Evolutionary conservation across 2,888 invertebrate species (phyloP).

Genomic region (Bursaphelenchus okinawaensis): DNA sequence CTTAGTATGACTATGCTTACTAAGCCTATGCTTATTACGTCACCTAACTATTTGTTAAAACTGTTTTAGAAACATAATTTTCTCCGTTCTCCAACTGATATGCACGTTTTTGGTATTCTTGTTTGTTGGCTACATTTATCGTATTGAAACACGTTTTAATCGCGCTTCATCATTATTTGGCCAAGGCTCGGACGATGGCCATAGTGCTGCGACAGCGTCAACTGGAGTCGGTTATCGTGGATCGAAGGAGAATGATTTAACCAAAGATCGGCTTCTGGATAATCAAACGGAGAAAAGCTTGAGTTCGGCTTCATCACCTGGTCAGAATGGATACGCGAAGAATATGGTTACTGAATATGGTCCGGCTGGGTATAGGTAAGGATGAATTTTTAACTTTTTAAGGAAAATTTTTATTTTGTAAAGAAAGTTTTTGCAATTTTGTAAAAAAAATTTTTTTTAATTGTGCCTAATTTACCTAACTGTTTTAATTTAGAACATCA

Average conservation of each 20-base stretch:
- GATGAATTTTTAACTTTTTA: no score
- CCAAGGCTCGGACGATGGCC: constrained; percentile 1
- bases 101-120: constrained; percentile 17
- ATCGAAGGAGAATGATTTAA: not conserved
- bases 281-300: not conserved
- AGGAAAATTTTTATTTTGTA: no score
- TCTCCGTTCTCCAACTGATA: constrained; percentile 19
- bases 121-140: constrained; percentile 27
- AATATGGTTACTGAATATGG: not conserved
- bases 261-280: constrained; percentile 1
- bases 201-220: constrained; percentile 6
- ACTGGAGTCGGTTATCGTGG: constrained; percentile 10
- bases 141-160: constrained; percentile 13
- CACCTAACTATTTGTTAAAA: not conserved
- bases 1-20: not conserved
- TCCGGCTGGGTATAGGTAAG: not conserved
- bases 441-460: no score
- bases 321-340: not conserved
- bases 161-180: not conserved
- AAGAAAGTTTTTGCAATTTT: no score
- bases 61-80: constrained; percentile 17
- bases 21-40: constrained; percentile 3
- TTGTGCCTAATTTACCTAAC: not conserved
- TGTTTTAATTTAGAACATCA: not conserved
- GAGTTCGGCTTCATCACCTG: not conserved